Evolutionary conservation across 1,140 invertebrate species (phyloP).

Genomic region (Bacillus rossius): DNA sequence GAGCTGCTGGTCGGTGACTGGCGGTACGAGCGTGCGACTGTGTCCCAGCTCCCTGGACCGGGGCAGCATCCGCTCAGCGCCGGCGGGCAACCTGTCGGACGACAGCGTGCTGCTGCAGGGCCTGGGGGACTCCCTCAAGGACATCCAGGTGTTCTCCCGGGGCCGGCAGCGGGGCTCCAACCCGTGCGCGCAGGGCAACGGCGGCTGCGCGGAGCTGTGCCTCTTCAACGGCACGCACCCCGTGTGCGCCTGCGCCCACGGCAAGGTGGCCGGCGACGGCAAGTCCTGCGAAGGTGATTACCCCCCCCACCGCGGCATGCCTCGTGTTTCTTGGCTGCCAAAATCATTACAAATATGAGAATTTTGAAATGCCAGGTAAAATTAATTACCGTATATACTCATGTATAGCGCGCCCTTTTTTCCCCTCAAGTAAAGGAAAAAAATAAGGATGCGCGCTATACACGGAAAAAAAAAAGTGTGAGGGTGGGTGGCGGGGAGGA

Average conservation of each 20-base stretch:
- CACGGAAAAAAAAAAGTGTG: too few relatives aligned
- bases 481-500: too few relatives aligned
- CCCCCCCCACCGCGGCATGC: too few relatives aligned
- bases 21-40: too few relatives aligned
- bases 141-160: constrained; percentile 57
- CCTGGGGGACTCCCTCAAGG: constrained; percentile 62
- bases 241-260: constrained; percentile 70
- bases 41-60: constrained; percentile 50
- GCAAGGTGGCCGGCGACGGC: constrained; percentile 55
- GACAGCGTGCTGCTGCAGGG: constrained; percentile 50
- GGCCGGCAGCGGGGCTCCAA: constrained; percentile 53
- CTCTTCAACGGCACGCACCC: constrained; percentile 62
- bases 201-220: constrained; percentile 74
- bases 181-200: constrained; percentile 64
- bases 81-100: constrained; percentile 51
- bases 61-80: constrained; percentile 60
- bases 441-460: too few relatives aligned
- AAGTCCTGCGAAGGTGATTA: constrained; percentile 54
- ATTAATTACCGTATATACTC: too few relatives aligned
- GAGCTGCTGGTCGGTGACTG: too few relatives aligned
- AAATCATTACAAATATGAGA: too few relatives aligned
- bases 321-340: too few relatives aligned
- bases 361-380: too few relatives aligned
- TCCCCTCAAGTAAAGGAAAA: too few relatives aligned
- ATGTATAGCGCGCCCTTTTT: too few relatives aligned